Conservation (phyloP, 2,113 vertebrate species). For the Protomyctophum bolini region DNA sequence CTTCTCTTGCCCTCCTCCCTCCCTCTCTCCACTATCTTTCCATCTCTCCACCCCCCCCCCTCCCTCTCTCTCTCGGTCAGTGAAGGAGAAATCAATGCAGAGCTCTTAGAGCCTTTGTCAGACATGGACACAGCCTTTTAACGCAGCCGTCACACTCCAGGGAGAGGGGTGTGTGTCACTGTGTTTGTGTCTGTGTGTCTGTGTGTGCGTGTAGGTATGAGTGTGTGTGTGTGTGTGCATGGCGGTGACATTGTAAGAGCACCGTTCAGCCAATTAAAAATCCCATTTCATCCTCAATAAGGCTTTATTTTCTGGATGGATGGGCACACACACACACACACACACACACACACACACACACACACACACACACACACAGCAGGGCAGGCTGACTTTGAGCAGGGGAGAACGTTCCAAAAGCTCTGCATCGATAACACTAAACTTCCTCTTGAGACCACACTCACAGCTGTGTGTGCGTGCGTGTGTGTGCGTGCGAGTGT, state of each 20-base stretch:
- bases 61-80: conserved; percentile 20
- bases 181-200: neutral
- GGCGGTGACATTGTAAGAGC: conserved; percentile 66
- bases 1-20: too few relatives aligned
- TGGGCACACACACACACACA: conserved; percentile 47
- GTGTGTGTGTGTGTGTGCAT: conserved; percentile 36
- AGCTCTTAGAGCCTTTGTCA: conserved; percentile 64
- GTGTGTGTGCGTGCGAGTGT: conserved; percentile 1
- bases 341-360: conserved; percentile 36
- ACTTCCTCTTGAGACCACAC: conserved; percentile 13
- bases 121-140: conserved; percentile 67
- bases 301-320: conserved; percentile 81
- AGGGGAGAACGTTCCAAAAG: conserved; percentile 26
- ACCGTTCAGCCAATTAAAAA: conserved; percentile 81
- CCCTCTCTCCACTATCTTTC: too few relatives aligned
- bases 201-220: conserved; percentile 1
- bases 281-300: conserved; percentile 84
- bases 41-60: neutral
- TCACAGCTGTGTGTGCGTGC: conserved; percentile 7
- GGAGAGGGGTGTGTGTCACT: conserved; percentile 5
- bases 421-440: conserved; percentile 21
- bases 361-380: conserved; percentile 8
- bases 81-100: conserved; percentile 53
- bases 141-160: conserved; percentile 52
- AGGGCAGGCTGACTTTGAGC: conserved; percentile 42